These are phyloP conservation scores for Aporrectodea caliginosa DNA, from an alignment of 1,140 invertebrate genomes.

Conservation along the genomic window DNA sequence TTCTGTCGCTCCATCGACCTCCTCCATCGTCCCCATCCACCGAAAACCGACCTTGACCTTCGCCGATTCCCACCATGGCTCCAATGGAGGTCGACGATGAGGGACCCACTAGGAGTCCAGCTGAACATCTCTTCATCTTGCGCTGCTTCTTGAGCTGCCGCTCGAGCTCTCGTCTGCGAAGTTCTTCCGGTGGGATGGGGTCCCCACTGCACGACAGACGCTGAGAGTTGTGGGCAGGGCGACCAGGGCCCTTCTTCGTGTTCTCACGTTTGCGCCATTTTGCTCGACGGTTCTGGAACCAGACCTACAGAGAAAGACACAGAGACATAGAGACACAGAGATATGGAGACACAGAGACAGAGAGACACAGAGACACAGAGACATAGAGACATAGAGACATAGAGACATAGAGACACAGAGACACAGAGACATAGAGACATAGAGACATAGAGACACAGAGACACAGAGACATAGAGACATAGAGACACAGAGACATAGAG, in stretches of 20 bases:
- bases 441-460: not conserved
- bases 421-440: not conserved
- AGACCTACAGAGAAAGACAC: slow-evolving; percentile 67
- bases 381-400: not conserved
- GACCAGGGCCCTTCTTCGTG: slow-evolving; percentile 94
- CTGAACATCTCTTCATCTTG: too few species aligned
- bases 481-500: too few species aligned
- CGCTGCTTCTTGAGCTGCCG: not conserved
- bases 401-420: not conserved
- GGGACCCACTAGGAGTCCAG: too few species aligned
- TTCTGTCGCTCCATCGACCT: too few species aligned
- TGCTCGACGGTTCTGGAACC: slow-evolving; percentile 98
- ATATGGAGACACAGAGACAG: not conserved
- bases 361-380: not conserved
- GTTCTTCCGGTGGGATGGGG: slow-evolving; percentile 64
- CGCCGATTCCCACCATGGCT: too few species aligned
- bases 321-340: not conserved
- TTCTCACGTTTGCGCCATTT: slow-evolving; percentile 99
- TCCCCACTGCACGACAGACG: slow-evolving; percentile 95
- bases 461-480: not conserved
- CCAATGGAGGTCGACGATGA: too few species aligned
- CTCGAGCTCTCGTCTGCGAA: not conserved
- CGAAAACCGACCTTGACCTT: too few species aligned
- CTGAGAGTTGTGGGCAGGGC: slow-evolving; percentile 96
- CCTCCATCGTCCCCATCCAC: too few species aligned